These are phyloP conservation scores for Potamarius usumacintae DNA, from an alignment of 2,113 vertebrate genomes.

Conservation along the genomic window DNA sequence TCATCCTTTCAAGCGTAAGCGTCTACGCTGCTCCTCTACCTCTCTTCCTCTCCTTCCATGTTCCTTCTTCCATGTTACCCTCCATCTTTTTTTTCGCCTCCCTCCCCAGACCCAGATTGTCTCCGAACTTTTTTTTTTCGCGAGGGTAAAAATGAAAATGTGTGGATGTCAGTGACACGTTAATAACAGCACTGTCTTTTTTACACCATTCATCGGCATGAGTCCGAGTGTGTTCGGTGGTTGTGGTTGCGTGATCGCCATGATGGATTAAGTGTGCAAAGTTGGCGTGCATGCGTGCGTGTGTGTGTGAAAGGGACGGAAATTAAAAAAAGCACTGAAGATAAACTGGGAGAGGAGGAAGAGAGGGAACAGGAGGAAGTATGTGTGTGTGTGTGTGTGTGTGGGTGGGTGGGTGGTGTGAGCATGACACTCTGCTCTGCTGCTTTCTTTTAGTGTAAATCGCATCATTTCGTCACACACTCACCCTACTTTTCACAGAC, in stretches of 20 bases:
- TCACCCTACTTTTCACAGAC: slow-evolving; percentile 60
- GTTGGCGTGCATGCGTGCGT: slow-evolving; percentile 18
- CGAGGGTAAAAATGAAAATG: slow-evolving; percentile 60
- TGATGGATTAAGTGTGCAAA: slow-evolving; percentile 29
- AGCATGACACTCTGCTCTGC: slow-evolving; percentile 45
- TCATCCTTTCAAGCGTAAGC: slow-evolving; percentile 33
- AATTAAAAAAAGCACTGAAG: slow-evolving; percentile 28
- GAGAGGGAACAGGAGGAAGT: slow-evolving; percentile 21
- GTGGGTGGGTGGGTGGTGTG: slow-evolving; percentile 39
- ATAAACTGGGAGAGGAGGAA: slow-evolving; percentile 36
- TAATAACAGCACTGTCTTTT: slow-evolving; percentile 32
- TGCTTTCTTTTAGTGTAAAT: slow-evolving; percentile 56
- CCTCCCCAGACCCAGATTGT: neutral
- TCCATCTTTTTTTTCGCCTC: slow-evolving; percentile 7
- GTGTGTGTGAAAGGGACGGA: neutral
- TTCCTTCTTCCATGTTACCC: neutral
- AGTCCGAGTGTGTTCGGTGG: slow-evolving; percentile 34
- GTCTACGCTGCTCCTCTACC: slow-evolving; percentile 29
- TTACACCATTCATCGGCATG: slow-evolving; percentile 7
- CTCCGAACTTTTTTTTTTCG: slow-evolving; percentile 5
- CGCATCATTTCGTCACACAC: slow-evolving; percentile 62
- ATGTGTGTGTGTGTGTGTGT: slow-evolving; percentile 11
- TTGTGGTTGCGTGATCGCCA: slow-evolving; percentile 39
- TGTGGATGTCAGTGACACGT: slow-evolving; percentile 62
- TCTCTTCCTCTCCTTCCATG: slow-evolving; percentile 23